phyloP scores from a whole-genome alignment of 2,888 invertebrate species.

The Epicampocera succincta region DNA sequence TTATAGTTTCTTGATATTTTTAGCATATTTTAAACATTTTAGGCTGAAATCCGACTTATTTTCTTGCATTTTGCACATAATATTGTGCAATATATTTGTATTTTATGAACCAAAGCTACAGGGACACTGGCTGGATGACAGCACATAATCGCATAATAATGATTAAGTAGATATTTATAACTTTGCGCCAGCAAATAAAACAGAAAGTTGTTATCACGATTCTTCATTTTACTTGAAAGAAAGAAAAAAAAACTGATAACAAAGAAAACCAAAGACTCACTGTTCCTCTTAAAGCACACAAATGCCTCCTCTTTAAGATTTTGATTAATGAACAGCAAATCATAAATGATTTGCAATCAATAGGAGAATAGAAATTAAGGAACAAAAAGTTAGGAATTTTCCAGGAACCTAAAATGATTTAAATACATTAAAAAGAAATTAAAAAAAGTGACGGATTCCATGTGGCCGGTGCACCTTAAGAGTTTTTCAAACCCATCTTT shows the following conservation, averaged over 20 bases:
- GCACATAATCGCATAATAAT: constrained; percentile 44
- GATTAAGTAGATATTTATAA: constrained; percentile 43
- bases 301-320: not conserved
- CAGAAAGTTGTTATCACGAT: not conserved
- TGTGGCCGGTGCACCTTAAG: no score
- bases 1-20: no score
- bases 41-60: no score
- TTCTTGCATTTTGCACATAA: not conserved
- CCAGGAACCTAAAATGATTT: no score
- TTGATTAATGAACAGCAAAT: constrained; percentile 45
- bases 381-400: no score
- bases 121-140: constrained; percentile 7
- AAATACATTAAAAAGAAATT: no score
- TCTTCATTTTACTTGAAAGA: not conserved
- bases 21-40: no score
- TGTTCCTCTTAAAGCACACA: no score
- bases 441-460: no score
- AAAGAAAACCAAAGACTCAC: constrained; percentile 5
- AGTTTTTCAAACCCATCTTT: no score
- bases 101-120: not conserved
- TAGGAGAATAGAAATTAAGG: no score
- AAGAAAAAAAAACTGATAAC: not conserved
- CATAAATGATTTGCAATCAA: constrained; percentile 1
- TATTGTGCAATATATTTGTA: not conserved
- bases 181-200: not conserved